Conservation (phyloP, 35 echinoderm and acorn worm genomes). For the Apostichopus parvimensis region DNA sequence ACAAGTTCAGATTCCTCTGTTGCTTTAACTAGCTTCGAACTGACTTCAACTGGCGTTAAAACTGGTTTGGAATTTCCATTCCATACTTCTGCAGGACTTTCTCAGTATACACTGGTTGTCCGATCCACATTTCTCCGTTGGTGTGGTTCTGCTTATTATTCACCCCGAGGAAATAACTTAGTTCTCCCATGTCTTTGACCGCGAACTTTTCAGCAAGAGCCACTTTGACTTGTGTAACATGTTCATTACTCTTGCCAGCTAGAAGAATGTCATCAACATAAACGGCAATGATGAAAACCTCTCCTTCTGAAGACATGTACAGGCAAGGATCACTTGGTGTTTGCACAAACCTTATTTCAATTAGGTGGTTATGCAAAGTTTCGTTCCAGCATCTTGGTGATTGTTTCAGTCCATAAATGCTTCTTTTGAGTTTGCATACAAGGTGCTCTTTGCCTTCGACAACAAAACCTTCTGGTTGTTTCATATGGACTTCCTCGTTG, state of each 20-base stretch:
- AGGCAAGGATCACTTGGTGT: not conserved
- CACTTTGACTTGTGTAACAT: not conserved
- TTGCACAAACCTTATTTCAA: not conserved
- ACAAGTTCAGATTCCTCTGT: not conserved
- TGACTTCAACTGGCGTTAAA: not conserved
- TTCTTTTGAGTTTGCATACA: not conserved
- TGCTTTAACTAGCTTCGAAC: not conserved
- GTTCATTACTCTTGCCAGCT: not conserved
- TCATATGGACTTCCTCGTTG: not conserved
- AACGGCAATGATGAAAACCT: not conserved
- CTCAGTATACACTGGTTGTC: not conserved
- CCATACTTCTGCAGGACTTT: conserved; percentile 1
- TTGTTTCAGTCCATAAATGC: not conserved
- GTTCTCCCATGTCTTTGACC: not conserved
- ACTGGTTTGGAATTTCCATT: not conserved
- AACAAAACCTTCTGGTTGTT: not conserved
- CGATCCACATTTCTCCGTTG: not conserved
- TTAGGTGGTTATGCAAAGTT: not conserved
- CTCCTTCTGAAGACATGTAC: not conserved
- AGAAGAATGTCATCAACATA: conserved; percentile 17
- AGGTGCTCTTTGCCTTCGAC: not conserved
- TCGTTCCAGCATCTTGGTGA: not conserved
- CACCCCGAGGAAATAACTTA: not conserved
- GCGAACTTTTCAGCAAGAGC: not conserved
- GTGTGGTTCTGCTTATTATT: not conserved